Conservation (phyloP, 2,797 vertebrate species). For the Anguilla megastoma region DNA sequence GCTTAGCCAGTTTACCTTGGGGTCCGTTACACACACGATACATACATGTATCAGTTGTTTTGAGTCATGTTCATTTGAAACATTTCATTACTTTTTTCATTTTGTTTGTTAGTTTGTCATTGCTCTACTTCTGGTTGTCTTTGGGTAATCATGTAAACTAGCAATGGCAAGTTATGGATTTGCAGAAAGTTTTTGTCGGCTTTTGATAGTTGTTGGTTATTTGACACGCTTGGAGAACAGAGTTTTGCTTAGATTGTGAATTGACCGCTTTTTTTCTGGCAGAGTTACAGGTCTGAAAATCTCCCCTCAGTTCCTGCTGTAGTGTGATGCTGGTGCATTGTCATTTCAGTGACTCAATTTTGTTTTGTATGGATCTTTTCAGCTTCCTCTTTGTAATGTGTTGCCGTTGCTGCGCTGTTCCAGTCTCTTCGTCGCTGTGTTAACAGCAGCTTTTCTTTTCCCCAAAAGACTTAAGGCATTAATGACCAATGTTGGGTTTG, state of each 20-base stretch:
- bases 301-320: no score
- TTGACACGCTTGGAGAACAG: no score
- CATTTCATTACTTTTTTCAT: constrained; percentile 30
- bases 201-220: no score
- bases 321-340: no score
- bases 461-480: neutral
- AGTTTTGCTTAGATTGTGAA: no score
- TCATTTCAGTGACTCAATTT: no score
- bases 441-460: neutral
- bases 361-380: no score
- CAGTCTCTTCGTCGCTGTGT: neutral
- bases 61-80: constrained; percentile 30
- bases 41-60: neutral
- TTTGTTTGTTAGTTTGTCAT: constrained; percentile 28
- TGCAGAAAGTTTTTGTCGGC: neutral
- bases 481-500: neutral
- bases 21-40: constrained; percentile 40
- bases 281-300: no score
- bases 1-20: constrained; percentile 38
- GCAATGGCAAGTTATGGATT: neutral
- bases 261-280: no score
- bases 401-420: neutral
- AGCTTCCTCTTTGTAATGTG: no score
- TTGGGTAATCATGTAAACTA: neutral
- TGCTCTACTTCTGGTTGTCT: neutral